A percentile compares a stretch with the other conserved stretches of the same genome.
Evolutionary conservation across 2,113 vertebrate species (phyloP).

Genomic region (Cairina moschata): DNA sequence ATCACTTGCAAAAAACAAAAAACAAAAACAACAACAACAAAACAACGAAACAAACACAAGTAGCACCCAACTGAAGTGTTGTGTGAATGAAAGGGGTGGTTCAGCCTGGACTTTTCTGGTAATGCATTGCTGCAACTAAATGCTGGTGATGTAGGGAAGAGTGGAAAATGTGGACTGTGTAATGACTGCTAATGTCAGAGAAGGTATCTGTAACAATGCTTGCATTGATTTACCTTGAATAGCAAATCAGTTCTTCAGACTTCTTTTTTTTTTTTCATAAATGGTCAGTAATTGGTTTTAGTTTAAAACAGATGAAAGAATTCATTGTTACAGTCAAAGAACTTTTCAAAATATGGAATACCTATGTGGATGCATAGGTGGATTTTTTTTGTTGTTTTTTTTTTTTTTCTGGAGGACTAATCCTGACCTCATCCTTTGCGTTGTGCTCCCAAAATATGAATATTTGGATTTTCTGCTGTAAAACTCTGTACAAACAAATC

Average conservation of each 20-base stretch:
- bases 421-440: neutral
- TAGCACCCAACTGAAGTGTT: conserved; percentile 8
- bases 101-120: neutral
- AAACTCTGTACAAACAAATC: neutral
- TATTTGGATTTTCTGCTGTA: neutral
- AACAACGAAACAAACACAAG: neutral
- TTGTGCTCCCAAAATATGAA: neutral
- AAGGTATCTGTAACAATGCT: neutral
- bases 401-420: neutral
- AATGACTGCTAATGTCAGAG: neutral
- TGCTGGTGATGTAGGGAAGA: neutral
- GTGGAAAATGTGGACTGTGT: neutral
- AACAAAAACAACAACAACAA: neutral
- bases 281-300: neutral
- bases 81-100: conserved; percentile 15
- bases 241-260: neutral
- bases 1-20: neutral
- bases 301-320: neutral
- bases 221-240: neutral
- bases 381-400: neutral
- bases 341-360: neutral
- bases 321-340: neutral
- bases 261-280: neutral
- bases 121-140: neutral
- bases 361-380: neutral